A percentile compares a stretch with the other conserved stretches of the same genome.
Evolutionary conservation across 2,888 invertebrate species (phyloP).

Genomic region (Marasmarcha lunaedactyla): DNA sequence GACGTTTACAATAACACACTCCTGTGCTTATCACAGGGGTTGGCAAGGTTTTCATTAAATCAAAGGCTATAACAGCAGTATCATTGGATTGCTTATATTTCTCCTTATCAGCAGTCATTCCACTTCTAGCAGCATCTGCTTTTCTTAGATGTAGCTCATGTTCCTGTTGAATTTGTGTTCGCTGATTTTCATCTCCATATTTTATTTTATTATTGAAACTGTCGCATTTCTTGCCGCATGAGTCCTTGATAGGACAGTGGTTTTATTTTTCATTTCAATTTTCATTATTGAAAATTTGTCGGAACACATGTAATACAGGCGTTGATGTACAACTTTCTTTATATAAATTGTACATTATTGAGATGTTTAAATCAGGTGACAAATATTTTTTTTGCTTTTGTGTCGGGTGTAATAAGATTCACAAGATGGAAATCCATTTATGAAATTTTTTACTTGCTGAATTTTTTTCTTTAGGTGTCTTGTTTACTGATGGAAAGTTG

Average conservation of each 20-base stretch:
- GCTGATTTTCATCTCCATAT: neutral
- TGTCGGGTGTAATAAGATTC: constrained; percentile 8
- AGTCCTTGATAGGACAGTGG: constrained; percentile 8
- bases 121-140: neutral
- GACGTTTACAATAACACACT: no score
- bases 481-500: neutral
- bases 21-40: constrained; percentile 9
- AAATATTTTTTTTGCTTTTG: constrained; percentile 7
- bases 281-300: constrained; percentile 9
- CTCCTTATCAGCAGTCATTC: neutral
- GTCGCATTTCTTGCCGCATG: neutral
- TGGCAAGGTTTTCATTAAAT: constrained; percentile 9
- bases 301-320: no score
- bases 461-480: constrained; percentile 7
- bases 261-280: constrained; percentile 8
- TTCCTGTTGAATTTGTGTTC: neutral
- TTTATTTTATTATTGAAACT: constrained; percentile 3
- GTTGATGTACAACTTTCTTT: constrained; percentile 5
- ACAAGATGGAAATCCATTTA: constrained; percentile 8
- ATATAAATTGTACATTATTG: constrained; percentile 9
- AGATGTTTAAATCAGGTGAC: constrained; percentile 6
- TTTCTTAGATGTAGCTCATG: neutral
- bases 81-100: neutral
- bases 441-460: constrained; percentile 8
- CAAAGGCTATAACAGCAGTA: constrained; percentile 1